Evolutionary conservation across 2,888 invertebrate species (phyloP).

Genomic region (Keiferia lycopersicella): DNA sequence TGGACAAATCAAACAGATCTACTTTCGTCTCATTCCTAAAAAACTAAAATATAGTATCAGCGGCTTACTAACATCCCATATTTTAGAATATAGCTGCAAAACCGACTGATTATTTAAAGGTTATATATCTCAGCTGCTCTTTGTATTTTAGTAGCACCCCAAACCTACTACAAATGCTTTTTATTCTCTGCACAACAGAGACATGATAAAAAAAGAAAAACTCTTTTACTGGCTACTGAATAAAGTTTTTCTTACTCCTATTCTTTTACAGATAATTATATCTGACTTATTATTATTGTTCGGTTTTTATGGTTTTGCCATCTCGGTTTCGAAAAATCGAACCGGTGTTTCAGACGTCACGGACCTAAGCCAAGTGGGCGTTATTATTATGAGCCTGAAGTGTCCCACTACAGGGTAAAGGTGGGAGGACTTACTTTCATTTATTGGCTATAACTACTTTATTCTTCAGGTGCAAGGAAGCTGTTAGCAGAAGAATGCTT

Average conservation of each 20-base stretch:
- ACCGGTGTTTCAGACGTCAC: too few relatives aligned
- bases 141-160: too few relatives aligned
- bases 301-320: too few relatives aligned
- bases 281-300: too few relatives aligned
- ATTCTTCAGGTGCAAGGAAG: constrained; percentile 62
- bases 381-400: too few relatives aligned
- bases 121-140: neutral
- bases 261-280: neutral
- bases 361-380: too few relatives aligned
- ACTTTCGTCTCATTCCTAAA: neutral
- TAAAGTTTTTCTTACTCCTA: too few relatives aligned
- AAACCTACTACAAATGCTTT: too few relatives aligned
- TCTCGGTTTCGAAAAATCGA: too few relatives aligned
- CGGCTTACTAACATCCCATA: neutral
- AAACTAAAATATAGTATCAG: neutral
- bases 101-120: neutral
- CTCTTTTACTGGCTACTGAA: too few relatives aligned
- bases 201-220: neutral
- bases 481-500: constrained; percentile 66
- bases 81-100: neutral
- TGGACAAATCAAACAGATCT: neutral
- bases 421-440: neutral
- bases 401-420: too few relatives aligned
- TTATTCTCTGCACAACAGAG: too few relatives aligned
- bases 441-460: neutral